Evolutionary conservation across 2,113 vertebrate genomes (phyloP).

Genomic region (Gnathonemus echidnorhynchus): DNA sequence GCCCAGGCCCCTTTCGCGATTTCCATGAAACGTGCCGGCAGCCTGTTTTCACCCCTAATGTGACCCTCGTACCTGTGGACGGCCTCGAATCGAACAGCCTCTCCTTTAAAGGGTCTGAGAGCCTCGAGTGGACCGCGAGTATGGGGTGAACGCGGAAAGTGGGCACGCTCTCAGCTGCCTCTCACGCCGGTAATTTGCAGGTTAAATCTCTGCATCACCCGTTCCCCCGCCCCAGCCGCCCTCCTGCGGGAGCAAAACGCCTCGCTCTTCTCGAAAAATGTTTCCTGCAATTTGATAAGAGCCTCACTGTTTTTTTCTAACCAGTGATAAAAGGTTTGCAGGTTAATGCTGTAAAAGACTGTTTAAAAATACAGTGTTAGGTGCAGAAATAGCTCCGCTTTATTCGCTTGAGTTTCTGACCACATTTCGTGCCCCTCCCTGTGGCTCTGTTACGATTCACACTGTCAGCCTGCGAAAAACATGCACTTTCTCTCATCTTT

Average conservation of each 20-base stretch:
- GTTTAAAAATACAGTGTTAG: background rate
- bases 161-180: background rate
- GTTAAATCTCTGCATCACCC: background rate
- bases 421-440: background rate
- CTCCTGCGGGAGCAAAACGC: background rate
- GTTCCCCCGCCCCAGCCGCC: background rate
- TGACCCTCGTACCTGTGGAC: background rate
- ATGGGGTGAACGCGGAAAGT: background rate
- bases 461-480: background rate
- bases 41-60: background rate
- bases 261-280: background rate
- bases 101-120: constrained; percentile 24
- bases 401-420: background rate
- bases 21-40: background rate
- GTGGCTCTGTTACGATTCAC: background rate
- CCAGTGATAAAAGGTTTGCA: background rate
- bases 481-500: background rate
- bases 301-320: background rate
- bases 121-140: background rate
- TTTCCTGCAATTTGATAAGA: constrained; percentile 4
- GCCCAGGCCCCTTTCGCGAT: background rate
- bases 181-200: background rate
- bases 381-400: background rate
- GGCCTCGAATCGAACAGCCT: background rate
- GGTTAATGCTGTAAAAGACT: background rate